These are phyloP conservation scores for Rhingia rostrata DNA, from an alignment of 2,888 invertebrate genomes.

Conservation along the genomic window DNA sequence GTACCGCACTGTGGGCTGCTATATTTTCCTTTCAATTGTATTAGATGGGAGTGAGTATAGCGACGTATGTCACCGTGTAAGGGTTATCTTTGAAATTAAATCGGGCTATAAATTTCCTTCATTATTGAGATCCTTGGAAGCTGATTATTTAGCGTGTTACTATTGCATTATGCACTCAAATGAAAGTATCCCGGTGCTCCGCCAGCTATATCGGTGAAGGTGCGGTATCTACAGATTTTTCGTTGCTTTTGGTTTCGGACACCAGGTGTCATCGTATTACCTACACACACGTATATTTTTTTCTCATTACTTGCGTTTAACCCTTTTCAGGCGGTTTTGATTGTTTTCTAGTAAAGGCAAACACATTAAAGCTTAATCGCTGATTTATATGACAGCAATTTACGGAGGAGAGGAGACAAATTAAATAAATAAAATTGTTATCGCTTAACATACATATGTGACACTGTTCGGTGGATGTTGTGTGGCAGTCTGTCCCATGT, in stretches of 20 bases:
- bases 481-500: neutral
- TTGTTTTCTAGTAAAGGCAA: constrained; percentile 23
- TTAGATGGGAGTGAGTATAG: neutral
- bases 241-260: constrained; percentile 19
- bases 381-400: constrained; percentile 64
- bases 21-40: constrained; percentile 6
- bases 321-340: constrained; percentile 15
- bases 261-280: constrained; percentile 51
- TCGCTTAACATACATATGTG: constrained; percentile 64
- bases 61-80: constrained; percentile 28
- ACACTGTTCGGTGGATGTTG: constrained; percentile 45
- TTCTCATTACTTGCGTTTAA: constrained; percentile 2
- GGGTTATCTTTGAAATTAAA: constrained; percentile 53
- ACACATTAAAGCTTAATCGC: constrained; percentile 64
- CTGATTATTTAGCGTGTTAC: constrained; percentile 50
- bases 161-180: constrained; percentile 49
- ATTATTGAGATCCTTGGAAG: constrained; percentile 44
- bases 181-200: neutral
- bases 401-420: constrained; percentile 27
- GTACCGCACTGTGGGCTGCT: neutral
- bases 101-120: constrained; percentile 50
- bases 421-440: constrained; percentile 71
- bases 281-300: neutral
- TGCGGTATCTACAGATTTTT: constrained; percentile 10
- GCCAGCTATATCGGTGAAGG: neutral